These are phyloP conservation scores for Plutomurus gul DNA, from an alignment of 1,140 invertebrate genomes.

Conservation along the genomic window DNA sequence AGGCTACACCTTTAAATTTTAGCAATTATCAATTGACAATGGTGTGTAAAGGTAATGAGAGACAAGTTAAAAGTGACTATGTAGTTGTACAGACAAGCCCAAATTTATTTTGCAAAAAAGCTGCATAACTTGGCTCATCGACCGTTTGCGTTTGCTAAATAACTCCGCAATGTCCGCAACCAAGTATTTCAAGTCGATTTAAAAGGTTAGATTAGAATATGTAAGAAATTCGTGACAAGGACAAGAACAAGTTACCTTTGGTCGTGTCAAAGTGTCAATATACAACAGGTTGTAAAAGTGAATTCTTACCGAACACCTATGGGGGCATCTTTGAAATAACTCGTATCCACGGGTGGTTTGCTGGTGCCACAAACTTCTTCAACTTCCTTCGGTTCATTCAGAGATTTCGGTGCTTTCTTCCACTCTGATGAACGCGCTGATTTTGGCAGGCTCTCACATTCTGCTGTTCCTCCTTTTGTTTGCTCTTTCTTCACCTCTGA, in stretches of 20 bases:
- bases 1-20: constrained; percentile 12
- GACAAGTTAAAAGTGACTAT: neutral
- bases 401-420: too few relatives aligned
- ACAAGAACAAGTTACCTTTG: neutral
- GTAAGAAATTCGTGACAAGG: constrained; percentile 16
- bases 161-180: neutral
- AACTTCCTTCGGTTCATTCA: neutral
- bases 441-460: too few relatives aligned
- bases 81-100: constrained; percentile 4
- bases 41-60: neutral
- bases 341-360: too few relatives aligned
- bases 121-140: constrained; percentile 4
- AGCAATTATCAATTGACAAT: constrained; percentile 4
- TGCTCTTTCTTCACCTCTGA: too few relatives aligned
- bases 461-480: too few relatives aligned
- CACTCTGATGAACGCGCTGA: too few relatives aligned
- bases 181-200: constrained; percentile 12
- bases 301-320: neutral
- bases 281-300: neutral
- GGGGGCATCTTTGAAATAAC: too few relatives aligned
- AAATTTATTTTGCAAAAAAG: neutral
- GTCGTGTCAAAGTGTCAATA: neutral
- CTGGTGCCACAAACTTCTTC: too few relatives aligned
- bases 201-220: constrained; percentile 2
- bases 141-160: constrained; percentile 20